Evolutionary conservation across 2,797 vertebrate genomes (phyloP).

Genomic region (Gallinago stenura): DNA sequence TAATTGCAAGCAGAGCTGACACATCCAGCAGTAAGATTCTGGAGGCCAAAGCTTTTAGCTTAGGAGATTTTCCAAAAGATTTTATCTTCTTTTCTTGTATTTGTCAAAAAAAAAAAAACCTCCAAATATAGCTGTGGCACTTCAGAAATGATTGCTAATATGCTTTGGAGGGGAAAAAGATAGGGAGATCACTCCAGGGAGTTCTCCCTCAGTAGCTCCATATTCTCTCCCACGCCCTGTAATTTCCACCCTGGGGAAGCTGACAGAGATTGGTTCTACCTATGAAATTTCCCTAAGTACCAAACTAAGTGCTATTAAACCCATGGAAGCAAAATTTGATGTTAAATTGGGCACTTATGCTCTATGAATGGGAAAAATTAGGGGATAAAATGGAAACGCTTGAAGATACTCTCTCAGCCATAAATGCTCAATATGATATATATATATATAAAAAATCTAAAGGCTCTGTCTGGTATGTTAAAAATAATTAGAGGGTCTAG

Average conservation of each 20-base stretch:
- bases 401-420: slow-evolving; percentile 30
- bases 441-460: not conserved
- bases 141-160: slow-evolving; percentile 33
- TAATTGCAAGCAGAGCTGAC: not conserved
- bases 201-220: slow-evolving; percentile 37
- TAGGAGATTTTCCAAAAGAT: not conserved
- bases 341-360: slow-evolving; percentile 60
- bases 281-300: slow-evolving; percentile 67
- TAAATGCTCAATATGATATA: not conserved
- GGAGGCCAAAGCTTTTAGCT: not conserved
- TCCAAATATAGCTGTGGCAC: not conserved
- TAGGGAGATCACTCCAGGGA: slow-evolving; percentile 33
- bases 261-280: slow-evolving; percentile 57
- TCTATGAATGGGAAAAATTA: slow-evolving; percentile 50
- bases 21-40: not conserved
- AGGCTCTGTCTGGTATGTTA: slow-evolving; percentile 15
- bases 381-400: slow-evolving; percentile 58
- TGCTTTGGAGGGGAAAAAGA: slow-evolving; percentile 3
- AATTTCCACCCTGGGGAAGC: slow-evolving; percentile 62
- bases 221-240: slow-evolving; percentile 41
- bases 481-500: slow-evolving; percentile 24
- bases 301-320: slow-evolving; percentile 69
- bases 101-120: not conserved
- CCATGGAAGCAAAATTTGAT: slow-evolving; percentile 63
- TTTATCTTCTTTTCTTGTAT: not conserved